Evolutionary conservation across 1,140 invertebrate species (phyloP), one percentile per base, ranked within the genome.

Genomic region (Andrena cerasifolii): DNA sequence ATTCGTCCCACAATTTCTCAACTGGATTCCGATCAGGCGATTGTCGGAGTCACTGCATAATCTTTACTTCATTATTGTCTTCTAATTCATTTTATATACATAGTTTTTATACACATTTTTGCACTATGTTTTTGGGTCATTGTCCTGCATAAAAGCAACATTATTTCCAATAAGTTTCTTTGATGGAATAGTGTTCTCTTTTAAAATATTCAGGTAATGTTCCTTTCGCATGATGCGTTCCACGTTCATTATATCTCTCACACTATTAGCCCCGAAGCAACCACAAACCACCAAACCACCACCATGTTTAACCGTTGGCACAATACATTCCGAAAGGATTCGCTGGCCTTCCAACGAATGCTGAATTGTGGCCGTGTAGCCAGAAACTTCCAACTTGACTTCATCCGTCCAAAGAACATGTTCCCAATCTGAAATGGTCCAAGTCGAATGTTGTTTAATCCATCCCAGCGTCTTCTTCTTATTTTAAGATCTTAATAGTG

Each of bases 281-380:
- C 87, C 91, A 82, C 80, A 87, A 0, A 88, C 65, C 86, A 89
- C 88, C 0, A 90, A 87, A 16, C 76, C 84, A 28, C 83, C 85
- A 12, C 86, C 82, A 76, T 87, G 74, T 72, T 88, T 90, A 10
- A 89, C 85, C 6, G 83, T 87, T 2, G 86, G 80, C 16, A 78
- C 56, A 18, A 88, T 53, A 65, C 82, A 87, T 83, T 24, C 21
- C 61, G 24, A 28, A 82, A 40, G 72, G 75, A 79, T 80, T 87
- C 85, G n/a, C 51, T 71, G 24, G 47, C 5, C 47, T 67, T 61
- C 67, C 84, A 58, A 28, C 84, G 76, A 51, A 89, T 71, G 58
- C 75, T 81, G n/a, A 78, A 21, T 51, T 73, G 70, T 1, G 78
- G 56, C 68, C 77, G n/a, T 80, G 8, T 43, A 68, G 0, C 80